Evolutionary conservation across 2,113 vertebrate genomes (phyloP).

Genomic region (Acinonyx jubatus): DNA sequence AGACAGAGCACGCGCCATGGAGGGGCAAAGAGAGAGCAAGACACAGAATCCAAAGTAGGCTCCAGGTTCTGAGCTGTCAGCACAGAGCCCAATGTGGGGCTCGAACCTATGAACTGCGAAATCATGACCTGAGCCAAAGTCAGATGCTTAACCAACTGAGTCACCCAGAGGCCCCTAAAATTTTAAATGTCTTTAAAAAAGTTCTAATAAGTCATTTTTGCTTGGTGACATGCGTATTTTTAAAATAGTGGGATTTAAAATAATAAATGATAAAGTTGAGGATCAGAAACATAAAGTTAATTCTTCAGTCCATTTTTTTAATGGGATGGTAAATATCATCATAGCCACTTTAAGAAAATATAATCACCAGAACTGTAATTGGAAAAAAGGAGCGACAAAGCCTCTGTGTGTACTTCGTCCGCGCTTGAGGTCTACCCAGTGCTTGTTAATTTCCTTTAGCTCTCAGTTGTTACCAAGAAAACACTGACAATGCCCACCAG

Average conservation of each 20-base stretch:
- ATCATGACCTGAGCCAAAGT: too few relatives aligned
- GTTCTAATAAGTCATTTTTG: constrained; percentile 8
- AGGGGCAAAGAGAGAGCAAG: too few relatives aligned
- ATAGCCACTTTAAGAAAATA: neutral
- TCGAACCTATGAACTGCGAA: too few relatives aligned
- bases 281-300: neutral
- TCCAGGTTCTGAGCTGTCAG: too few relatives aligned
- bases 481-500: neutral
- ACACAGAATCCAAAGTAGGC: too few relatives aligned
- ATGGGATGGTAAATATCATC: neutral
- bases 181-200: neutral
- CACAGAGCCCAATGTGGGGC: too few relatives aligned
- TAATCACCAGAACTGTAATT: neutral
- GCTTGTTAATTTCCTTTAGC: neutral
- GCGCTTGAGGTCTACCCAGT: neutral
- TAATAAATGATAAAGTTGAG: neutral
- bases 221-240: neutral
- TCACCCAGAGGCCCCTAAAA: neutral
- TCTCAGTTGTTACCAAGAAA: neutral
- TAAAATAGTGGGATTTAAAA: constrained; percentile 4
- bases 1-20: too few relatives aligned
- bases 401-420: neutral
- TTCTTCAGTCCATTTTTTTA: neutral
- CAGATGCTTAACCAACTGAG: too few relatives aligned
- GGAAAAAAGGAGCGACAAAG: neutral